Evolutionary conservation across 1,140 invertebrate species (phyloP).

Genomic region (Ostrea edulis): DNA sequence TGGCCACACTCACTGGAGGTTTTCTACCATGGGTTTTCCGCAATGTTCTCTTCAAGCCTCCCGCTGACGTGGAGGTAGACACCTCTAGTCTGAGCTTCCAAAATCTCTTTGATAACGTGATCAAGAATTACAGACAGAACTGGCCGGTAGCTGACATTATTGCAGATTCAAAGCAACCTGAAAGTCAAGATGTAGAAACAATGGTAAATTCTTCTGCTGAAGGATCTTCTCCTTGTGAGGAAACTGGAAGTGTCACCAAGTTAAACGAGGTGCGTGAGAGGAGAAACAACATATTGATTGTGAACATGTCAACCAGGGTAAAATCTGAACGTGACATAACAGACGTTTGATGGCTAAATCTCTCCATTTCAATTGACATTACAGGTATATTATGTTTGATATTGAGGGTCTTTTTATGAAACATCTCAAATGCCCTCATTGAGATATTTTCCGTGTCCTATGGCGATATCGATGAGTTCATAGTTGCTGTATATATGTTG

Average conservation of each 20-base stretch:
- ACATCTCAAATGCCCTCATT: too few species aligned
- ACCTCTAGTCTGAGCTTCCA: constrained; percentile 66
- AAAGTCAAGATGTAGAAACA: background rate
- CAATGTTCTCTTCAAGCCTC: constrained; percentile 60
- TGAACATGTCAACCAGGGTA: background rate
- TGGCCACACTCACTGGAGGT: constrained; percentile 68
- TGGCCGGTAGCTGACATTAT: constrained; percentile 69
- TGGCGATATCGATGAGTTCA: too few species aligned
- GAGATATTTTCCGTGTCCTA: too few species aligned
- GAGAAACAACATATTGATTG: background rate
- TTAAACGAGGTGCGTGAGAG: background rate
- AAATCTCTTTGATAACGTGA: constrained; percentile 60
- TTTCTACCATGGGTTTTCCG: constrained; percentile 70
- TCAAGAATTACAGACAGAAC: constrained; percentile 61
- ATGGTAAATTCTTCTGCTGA: background rate
- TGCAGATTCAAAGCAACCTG: background rate
- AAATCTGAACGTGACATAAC: background rate
- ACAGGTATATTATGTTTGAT: too few species aligned
- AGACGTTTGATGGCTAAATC: background rate
- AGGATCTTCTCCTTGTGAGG: background rate
- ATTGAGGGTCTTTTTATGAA: too few species aligned
- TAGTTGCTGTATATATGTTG: too few species aligned
- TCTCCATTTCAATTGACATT: too few species aligned
- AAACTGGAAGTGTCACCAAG: background rate
- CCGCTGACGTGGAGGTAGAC: constrained; percentile 53